A percentile compares a stretch with the other conserved stretches of the same genome.
phyloP scores from a whole-genome alignment of 2,888 invertebrate species.

The Linyphia triangularis region DNA sequence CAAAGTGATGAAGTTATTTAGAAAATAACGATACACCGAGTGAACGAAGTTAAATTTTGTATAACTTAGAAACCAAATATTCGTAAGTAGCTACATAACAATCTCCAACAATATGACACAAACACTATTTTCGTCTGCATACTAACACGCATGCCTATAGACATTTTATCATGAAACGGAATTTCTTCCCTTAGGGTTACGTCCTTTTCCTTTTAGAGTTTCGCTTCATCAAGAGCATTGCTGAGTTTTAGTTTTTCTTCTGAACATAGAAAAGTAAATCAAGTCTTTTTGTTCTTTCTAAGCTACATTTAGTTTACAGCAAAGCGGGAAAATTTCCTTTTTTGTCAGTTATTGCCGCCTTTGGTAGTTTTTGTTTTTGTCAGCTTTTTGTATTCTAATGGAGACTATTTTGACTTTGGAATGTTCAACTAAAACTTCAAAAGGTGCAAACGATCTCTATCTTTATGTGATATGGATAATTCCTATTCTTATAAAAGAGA shows the following conservation, averaged over 20 bases:
- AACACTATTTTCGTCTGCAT: too few species aligned
- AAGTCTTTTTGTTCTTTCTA: neutral
- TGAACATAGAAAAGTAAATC: neutral
- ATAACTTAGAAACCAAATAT: too few species aligned
- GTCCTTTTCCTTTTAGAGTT: too few species aligned
- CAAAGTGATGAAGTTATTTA: too few species aligned
- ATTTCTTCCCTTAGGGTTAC: too few species aligned
- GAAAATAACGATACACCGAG: too few species aligned
- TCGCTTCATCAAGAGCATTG: too few species aligned
- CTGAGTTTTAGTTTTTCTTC: neutral
- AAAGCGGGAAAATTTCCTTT: neutral
- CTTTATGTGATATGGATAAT: neutral
- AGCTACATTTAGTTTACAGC: neutral
- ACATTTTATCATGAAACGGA: too few species aligned
- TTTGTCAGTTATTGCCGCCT: neutral
- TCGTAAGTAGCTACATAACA: too few species aligned
- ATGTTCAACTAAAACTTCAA: slow-evolving; percentile 1
- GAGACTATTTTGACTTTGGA: neutral
- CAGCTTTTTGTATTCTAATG: slow-evolving; percentile 32
- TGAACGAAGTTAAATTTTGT: too few species aligned
- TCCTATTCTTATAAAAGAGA: neutral
- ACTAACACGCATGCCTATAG: too few species aligned
- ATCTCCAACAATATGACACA: too few species aligned
- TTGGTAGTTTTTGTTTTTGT: slow-evolving; percentile 7
- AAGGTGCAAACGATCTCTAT: neutral